Base-by-base conservation (phyloP, 2,888 invertebrate genomes). In the Amphipyra berbera region DNA sequence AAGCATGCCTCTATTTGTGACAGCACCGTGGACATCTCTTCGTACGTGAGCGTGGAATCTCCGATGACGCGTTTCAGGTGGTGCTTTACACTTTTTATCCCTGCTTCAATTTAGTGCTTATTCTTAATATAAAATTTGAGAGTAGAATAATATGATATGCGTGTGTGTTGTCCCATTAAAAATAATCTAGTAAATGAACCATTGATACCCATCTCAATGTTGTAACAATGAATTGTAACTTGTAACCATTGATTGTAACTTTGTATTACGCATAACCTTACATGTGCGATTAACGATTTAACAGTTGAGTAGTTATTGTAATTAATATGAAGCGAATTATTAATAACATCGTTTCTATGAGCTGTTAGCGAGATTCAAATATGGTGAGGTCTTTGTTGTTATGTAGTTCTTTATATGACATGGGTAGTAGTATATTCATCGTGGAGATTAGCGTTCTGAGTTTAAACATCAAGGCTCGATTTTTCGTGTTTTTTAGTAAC, bases 251-350 rank as follows among this genome's bases (percentile, higher is more conserved):
- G 42, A 56, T 52, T 60, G 15, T 50, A 37, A 63, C 27, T 46
- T 56, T n/a, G 52, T 56, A 40, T 8, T 47, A 45, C 47, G 12
- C 33, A 66, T 49, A 76, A 60, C 70, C 55, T 66, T 50, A 63
- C 40, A 53, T 56, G 49, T 40, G 15, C 55, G 47, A 61, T 59
- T 54, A 70, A 53, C 47, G 21, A 73, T 76, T 76, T 63, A 56
- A 67, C 62, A 61, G 52, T 35, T 50, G 53, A 76, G 35, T 48
- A 41, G 37, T 73, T 58, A 66, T 38, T 66, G 66, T 65, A 63
- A 69, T 60, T 69, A 76, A 69, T 68, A 63, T 68, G 71, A 57
- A 14, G 59, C 65, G 62, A 70, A 76, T 76, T 65, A 67, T 44
- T 76, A 64, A 73, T 73, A 59, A 70, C 48, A 35, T 42, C 10